These are phyloP conservation scores for Anableps anableps DNA, from an alignment of 2,797 vertebrate species.

Conservation along the genomic window DNA sequence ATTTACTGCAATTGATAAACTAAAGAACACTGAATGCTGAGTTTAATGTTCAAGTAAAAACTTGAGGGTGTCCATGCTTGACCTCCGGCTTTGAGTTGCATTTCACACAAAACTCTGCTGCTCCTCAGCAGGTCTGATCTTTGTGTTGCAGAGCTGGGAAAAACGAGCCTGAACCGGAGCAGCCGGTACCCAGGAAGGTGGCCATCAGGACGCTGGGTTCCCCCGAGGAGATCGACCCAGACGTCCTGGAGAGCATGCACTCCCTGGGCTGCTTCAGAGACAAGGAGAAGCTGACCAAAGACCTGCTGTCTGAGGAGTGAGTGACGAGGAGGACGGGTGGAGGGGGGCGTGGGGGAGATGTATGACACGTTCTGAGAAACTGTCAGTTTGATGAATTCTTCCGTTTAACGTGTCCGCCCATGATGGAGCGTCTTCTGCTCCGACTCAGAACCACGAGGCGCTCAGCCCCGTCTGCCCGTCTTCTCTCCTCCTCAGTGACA, in stretches of 20 bases:
- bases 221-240: constrained; percentile 95
- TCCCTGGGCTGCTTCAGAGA: constrained; percentile 98
- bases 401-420: constrained; percentile 36
- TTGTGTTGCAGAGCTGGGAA: constrained; percentile 89
- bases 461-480: constrained; percentile 19
- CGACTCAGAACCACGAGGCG: not conserved
- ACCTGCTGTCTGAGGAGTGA: constrained; percentile 96
- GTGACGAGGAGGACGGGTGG: constrained; percentile 50
- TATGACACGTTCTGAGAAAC: constrained; percentile 5
- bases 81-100: not conserved
- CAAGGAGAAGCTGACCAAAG: constrained; percentile 96
- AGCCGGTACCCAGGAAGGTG: constrained; percentile 95
- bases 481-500: constrained; percentile 88
- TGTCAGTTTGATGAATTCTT: constrained; percentile 58
- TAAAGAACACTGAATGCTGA: too few relatives aligned
- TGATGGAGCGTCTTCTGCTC: constrained; percentile 33
- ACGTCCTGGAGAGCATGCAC: constrained; percentile 99
- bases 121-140: not conserved
- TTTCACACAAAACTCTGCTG: not conserved
- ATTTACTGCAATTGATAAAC: too few relatives aligned
- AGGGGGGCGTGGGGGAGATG: not conserved
- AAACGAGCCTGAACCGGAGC: constrained; percentile 97
- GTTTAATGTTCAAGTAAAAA: not conserved
- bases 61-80: too few relatives aligned
- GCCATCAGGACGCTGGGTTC: constrained; percentile 91